These are phyloP conservation scores for Callithrix jacchus DNA, from an alignment of 2,113 vertebrate species.

Conservation along the genomic window DNA sequence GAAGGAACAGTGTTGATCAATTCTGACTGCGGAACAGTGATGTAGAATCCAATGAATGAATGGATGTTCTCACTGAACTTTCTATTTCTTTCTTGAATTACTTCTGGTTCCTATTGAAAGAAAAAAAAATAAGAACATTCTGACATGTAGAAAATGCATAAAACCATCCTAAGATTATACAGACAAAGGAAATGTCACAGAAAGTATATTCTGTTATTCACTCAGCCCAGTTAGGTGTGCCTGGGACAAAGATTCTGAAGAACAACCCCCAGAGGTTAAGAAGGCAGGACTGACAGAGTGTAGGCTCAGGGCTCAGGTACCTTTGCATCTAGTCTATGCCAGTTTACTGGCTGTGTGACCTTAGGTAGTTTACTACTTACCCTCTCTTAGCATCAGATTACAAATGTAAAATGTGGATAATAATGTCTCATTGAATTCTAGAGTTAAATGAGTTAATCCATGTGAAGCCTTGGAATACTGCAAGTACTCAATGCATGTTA, in stretches of 20 bases:
- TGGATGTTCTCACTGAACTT: not conserved
- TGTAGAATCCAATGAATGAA: not conserved
- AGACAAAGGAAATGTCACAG: not conserved
- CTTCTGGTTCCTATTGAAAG: conserved; percentile 55
- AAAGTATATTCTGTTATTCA: not conserved
- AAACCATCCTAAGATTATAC: not conserved
- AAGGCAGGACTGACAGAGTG: not conserved
- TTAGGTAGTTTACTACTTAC: not conserved
- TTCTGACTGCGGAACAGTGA: not conserved
- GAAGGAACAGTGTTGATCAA: not conserved
- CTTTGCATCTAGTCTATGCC: not conserved
- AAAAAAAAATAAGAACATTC: conserved; percentile 5
- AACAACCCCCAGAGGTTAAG: not conserved
- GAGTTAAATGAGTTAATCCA: not conserved
- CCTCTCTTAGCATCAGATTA: not conserved
- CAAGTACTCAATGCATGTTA: not conserved
- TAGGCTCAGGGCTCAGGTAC: not conserved
- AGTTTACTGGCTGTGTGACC: not conserved
- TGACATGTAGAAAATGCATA: not conserved
- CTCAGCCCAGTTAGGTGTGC: not conserved
- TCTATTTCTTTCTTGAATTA: not conserved
- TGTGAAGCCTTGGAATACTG: not conserved
- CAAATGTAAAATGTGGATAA: not conserved
- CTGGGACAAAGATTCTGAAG: not conserved
- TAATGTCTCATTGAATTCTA: not conserved